phyloP scores from a whole-genome alignment of 1,140 invertebrate species.

The Heliconius nattereri region DNA sequence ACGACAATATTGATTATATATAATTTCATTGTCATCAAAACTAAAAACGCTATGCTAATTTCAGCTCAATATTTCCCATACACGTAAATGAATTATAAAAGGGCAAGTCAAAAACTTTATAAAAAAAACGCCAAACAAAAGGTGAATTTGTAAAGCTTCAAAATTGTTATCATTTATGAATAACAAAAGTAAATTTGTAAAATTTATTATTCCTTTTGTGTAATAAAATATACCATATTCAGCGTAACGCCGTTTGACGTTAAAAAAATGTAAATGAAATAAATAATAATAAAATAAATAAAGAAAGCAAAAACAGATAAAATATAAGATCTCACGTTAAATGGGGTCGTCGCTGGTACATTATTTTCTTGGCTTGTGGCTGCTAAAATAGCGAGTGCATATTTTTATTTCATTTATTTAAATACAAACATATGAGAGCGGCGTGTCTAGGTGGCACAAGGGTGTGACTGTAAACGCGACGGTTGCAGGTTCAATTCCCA shows the following conservation, averaged over 20 bases:
- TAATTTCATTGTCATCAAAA: no score
- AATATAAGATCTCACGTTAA: conserved; percentile 56
- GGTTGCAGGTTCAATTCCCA: no score
- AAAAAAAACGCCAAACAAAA: background rate
- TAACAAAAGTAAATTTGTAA: background rate
- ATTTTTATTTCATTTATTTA: background rate
- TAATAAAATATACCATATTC: conserved; percentile 1
- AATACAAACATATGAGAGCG: no score
- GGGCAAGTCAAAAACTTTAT: background rate
- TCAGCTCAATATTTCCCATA: no score
- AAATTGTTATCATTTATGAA: background rate
- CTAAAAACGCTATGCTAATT: no score
- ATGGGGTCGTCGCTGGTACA: conserved; percentile 53
- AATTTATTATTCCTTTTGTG: background rate
- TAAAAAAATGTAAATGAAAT: conserved; percentile 48
- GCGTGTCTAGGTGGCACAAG: no score
- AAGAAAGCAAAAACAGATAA: conserved; percentile 48
- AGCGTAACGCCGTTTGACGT: conserved; percentile 12
- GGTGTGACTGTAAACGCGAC: no score
- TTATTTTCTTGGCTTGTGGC: conserved; percentile 51
- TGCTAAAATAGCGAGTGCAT: conserved; percentile 33
- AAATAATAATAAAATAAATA: conserved; percentile 60
- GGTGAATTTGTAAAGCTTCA: background rate
- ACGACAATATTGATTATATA: no score
- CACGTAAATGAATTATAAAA: no score